Conservation (phyloP, 2,797 vertebrate genomes). For the Aphelocoma californica region DNA sequence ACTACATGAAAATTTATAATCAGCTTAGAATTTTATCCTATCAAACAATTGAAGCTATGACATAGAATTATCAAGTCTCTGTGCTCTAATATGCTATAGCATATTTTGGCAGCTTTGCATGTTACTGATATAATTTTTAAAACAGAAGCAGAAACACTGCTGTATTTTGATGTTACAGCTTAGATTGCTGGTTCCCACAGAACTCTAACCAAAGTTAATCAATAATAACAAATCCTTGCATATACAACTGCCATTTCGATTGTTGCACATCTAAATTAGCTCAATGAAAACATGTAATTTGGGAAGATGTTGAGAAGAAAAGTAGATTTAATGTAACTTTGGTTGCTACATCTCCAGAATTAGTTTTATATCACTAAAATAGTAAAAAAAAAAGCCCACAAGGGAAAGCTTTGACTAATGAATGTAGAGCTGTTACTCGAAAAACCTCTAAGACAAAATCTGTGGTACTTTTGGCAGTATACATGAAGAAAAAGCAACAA, state of each 20-base stretch:
- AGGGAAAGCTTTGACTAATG: not conserved
- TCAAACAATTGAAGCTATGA: not conserved
- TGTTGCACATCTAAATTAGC: not conserved
- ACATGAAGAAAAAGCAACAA: not conserved
- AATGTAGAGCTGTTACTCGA: not conserved
- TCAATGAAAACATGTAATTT: not conserved
- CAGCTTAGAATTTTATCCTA: not conserved
- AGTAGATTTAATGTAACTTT: not conserved
- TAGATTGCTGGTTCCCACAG: not conserved
- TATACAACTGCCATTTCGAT: not conserved
- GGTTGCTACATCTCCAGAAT: not conserved
- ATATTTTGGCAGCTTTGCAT: not conserved
- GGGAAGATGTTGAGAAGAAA: not conserved
- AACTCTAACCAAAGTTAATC: not conserved
- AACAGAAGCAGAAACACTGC: not conserved
- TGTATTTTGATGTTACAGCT: not conserved
- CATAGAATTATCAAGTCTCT: not conserved
- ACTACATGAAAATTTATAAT: not conserved
- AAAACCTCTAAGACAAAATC: not conserved
- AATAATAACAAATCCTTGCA: not conserved
- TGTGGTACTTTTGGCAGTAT: not conserved
- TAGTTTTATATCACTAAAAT: not conserved
- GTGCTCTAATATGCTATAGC: not conserved
- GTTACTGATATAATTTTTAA: not conserved
- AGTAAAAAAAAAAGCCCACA: accelerated